phyloP scores from a whole-genome alignment of 1,140 invertebrate genomes.

The Gonatopus flavifemur region DNA sequence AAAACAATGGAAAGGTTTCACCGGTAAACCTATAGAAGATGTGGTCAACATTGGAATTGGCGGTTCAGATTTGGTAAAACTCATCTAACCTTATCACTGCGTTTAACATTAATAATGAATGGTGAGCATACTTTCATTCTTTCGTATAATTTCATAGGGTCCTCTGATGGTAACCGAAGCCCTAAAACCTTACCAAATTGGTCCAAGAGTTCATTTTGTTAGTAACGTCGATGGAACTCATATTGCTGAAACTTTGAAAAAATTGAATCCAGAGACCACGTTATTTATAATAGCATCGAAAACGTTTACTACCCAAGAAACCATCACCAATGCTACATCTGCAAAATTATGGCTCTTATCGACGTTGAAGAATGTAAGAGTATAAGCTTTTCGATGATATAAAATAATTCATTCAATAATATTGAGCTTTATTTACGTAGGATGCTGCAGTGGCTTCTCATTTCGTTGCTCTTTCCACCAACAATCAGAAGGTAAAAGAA shows the following conservation, averaged over 20 bases:
- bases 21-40: constrained; percentile 94
- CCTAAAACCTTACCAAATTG: constrained; percentile 86
- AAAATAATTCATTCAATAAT: background rate
- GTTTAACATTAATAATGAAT: too few relatives aligned
- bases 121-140: too few relatives aligned
- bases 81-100: constrained; percentile 6
- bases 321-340: constrained; percentile 97
- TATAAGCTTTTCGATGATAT: background rate
- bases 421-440: constrained; percentile 54
- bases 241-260: constrained; percentile 90
- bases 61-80: constrained; percentile 90
- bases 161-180: constrained; percentile 99
- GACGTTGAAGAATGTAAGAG: constrained; percentile 80
- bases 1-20: constrained; percentile 84
- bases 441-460: constrained; percentile 87
- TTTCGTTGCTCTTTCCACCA: constrained; percentile 98
- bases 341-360: constrained; percentile 95
- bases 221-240: constrained; percentile 99
- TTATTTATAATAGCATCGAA: constrained; percentile 99
- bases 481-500: constrained; percentile 86
- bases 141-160: constrained; percentile 64
- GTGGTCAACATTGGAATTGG: constrained; percentile 99
- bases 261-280: constrained; percentile 88
- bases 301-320: constrained; percentile 99
- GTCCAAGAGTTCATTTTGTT: constrained; percentile 94